Conservation (phyloP, 2,888 invertebrate genomes). For the Ectemnius continuus region DNA sequence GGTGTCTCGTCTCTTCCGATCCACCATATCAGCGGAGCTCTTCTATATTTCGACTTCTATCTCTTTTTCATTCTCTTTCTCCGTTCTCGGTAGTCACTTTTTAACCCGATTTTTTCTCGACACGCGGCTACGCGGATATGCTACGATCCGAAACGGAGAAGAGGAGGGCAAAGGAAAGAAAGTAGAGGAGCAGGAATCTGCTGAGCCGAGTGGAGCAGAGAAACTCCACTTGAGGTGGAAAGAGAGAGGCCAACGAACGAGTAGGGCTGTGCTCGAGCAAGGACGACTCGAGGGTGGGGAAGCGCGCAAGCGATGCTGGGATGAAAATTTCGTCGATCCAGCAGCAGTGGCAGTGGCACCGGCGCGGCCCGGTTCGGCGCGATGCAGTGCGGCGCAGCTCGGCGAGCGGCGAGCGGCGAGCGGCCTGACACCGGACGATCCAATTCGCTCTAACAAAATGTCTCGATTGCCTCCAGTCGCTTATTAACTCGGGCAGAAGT, state of each 20-base stretch:
- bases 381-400: no score
- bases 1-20: not conserved
- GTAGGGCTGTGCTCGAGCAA: not conserved
- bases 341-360: not conserved
- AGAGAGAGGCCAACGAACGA: not conserved
- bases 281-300: not conserved
- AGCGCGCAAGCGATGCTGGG: not conserved
- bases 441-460: conserved; percentile 40
- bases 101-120: conserved; percentile 14
- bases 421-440: conserved; percentile 21
- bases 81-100: not conserved
- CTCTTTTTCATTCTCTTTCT: conserved; percentile 1
- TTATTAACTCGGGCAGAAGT: conserved; percentile 45
- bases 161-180: no score
- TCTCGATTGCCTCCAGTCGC: conserved; percentile 41
- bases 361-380: not conserved
- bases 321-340: conserved; percentile 36
- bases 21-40: not conserved
- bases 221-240: not conserved
- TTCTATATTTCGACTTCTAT: conserved; percentile 5
- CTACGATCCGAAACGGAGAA: not conserved
- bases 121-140: conserved; percentile 1
- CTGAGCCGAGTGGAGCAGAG: not conserved
- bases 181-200: no score
- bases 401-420: no score